A percentile compares a stretch with the other conserved stretches of the same genome.
phyloP scores from a whole-genome alignment of 2,888 invertebrate species.

The Amblyjoppa proteus region DNA sequence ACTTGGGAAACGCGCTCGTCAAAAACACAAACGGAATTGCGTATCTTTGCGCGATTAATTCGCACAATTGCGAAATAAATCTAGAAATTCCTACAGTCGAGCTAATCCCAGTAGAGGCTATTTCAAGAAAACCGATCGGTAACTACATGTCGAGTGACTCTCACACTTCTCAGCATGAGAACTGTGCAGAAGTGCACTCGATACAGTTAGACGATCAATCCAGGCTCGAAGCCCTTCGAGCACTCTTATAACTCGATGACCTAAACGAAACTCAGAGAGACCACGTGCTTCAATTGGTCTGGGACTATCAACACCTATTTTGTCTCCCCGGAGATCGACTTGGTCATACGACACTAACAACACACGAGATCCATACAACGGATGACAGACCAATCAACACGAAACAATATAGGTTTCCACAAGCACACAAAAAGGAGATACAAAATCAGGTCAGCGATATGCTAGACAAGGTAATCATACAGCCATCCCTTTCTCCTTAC shows the following conservation, averaged over 20 bases:
- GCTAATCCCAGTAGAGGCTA: too few relatives aligned
- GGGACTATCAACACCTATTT: not conserved
- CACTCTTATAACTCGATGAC: too few relatives aligned
- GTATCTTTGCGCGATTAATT: conserved; percentile 22
- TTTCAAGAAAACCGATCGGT: too few relatives aligned
- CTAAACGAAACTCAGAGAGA: too few relatives aligned
- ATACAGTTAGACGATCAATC: too few relatives aligned
- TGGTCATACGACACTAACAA: not conserved
- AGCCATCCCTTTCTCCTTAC: not conserved
- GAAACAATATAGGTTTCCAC: not conserved
- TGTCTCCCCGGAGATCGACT: not conserved
- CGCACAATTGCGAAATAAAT: too few relatives aligned
- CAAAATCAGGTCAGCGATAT: not conserved
- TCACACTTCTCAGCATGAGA: too few relatives aligned
- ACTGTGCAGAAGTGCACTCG: too few relatives aligned
- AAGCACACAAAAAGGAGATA: not conserved
- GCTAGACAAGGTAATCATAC: not conserved
- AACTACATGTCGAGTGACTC: too few relatives aligned
- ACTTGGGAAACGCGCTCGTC: conserved; percentile 33
- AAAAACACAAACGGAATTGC: conserved; percentile 24
- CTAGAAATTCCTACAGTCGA: too few relatives aligned
- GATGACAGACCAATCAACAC: not conserved
- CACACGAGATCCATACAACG: not conserved
- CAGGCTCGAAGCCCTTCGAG: too few relatives aligned
- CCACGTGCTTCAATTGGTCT: not conserved